Conservation (phyloP, 2,888 invertebrate species). For the Philereme transversata region DNA sequence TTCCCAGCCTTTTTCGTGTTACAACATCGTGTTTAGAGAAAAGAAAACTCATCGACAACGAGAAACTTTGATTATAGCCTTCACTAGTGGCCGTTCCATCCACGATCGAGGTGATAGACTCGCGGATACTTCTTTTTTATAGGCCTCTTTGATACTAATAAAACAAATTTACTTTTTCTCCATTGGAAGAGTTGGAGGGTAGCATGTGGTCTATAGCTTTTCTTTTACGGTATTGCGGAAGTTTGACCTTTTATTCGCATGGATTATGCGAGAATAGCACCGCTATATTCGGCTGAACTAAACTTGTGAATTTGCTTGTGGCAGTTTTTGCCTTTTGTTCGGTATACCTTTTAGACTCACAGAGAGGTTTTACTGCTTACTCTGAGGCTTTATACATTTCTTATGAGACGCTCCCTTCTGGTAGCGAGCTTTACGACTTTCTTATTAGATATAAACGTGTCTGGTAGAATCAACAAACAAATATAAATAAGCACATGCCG, state of each 20-base stretch:
- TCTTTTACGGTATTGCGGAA: conserved; percentile 58
- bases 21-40: conserved; percentile 81
- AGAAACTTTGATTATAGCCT: conserved; percentile 82
- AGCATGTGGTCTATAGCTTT: conserved; percentile 72
- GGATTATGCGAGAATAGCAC: conserved; percentile 49
- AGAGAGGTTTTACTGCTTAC: conserved; percentile 61
- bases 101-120: conserved; percentile 79
- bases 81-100: conserved; percentile 76
- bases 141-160: conserved; percentile 79
- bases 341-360: conserved; percentile 53
- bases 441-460: conserved; percentile 63
- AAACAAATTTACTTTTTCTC: conserved; percentile 79
- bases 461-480: conserved; percentile 49
- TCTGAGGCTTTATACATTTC: conserved; percentile 62
- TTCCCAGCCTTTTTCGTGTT: conserved; percentile 81
- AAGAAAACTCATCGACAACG: conserved; percentile 79
- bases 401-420: conserved; percentile 59
- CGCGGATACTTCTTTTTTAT: conserved; percentile 78
- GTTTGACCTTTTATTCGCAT: conserved; percentile 67
- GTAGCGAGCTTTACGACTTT: conserved; percentile 62
- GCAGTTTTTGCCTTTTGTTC: conserved; percentile 50
- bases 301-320: conserved; percentile 58
- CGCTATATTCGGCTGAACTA: conserved; percentile 50
- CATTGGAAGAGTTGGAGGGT: conserved; percentile 62
- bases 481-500: conserved; percentile 48